Evolutionary conservation across 2,113 vertebrate genomes (phyloP).

Genomic region (Pardalotus punctatus): DNA sequence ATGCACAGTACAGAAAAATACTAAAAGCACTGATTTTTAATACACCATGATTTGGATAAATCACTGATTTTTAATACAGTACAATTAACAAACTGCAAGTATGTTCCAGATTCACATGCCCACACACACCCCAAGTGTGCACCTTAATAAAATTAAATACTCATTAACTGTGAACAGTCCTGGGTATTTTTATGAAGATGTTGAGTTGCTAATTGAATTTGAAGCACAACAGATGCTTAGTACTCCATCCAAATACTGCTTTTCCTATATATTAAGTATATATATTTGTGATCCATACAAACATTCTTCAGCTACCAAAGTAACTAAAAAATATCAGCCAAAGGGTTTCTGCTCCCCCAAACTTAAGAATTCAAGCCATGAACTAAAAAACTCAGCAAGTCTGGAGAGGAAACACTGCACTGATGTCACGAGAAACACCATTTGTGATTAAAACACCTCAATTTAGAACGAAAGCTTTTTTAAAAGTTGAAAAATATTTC

Average conservation of each 20-base stretch:
- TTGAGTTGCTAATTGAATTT: not conserved
- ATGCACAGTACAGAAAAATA: not conserved
- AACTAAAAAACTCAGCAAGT: not conserved
- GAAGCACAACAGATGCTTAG: not conserved
- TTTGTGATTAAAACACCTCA: not conserved
- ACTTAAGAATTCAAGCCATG: not conserved
- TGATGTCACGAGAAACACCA: not conserved
- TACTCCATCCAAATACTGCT: not conserved
- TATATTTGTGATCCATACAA: not conserved
- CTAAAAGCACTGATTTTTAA: not conserved
- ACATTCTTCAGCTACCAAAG: not conserved
- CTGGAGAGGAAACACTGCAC: not conserved
- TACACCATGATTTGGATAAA: rapidly evolving
- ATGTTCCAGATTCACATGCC: not conserved
- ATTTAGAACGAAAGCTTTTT: not conserved
- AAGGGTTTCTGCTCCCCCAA: not conserved
- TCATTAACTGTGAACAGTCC: not conserved
- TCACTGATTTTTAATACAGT: rapidly evolving
- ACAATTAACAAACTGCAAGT: not conserved
- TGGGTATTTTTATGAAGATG: not conserved
- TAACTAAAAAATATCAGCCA: not conserved
- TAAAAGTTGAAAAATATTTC: not conserved
- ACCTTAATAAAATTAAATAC: not conserved
- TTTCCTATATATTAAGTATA: not conserved
- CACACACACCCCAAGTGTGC: not conserved